Percentiles rank a stretch among this genome's conserved stretches.
Evolutionary conservation across 2,113 vertebrate genomes (phyloP).

Genomic region (Tetraodon nigroviridis): DNA sequence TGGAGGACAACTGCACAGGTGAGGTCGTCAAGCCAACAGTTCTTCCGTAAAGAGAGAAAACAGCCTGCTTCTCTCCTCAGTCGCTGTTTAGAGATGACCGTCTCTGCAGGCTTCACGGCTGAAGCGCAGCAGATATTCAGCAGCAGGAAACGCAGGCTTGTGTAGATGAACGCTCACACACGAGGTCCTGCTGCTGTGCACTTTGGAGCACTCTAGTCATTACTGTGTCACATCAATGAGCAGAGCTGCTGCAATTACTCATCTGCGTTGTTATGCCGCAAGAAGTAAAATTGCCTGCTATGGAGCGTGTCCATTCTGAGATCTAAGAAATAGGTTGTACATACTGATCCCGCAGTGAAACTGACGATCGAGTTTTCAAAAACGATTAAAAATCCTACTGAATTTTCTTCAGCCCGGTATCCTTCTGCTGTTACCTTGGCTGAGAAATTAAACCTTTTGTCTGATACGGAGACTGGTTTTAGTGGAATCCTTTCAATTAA

Average conservation of each 20-base stretch:
- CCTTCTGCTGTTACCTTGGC: background rate
- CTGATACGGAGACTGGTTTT: constrained; percentile 5
- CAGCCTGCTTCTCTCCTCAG: background rate
- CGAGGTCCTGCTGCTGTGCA: background rate
- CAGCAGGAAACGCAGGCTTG: background rate
- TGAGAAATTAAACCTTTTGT: background rate
- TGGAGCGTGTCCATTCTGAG: background rate
- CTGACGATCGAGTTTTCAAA: background rate
- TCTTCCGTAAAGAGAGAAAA: constrained; percentile 22
- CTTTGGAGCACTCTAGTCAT: background rate
- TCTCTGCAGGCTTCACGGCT: background rate
- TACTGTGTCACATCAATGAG: background rate
- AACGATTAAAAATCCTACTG: too few relatives aligned
- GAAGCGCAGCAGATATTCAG: background rate
- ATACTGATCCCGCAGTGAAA: too few relatives aligned
- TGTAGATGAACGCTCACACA: too few relatives aligned
- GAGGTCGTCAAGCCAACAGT: background rate
- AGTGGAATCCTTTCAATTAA: constrained; percentile 2
- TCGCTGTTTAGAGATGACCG: too few relatives aligned
- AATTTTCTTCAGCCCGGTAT: background rate
- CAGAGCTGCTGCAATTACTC: background rate
- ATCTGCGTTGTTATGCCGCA: background rate
- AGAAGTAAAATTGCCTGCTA: background rate
- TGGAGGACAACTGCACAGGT: constrained; percentile 12
- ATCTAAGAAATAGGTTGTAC: background rate